Evolutionary conservation across 92 coral and sea anemone genomes (phyloP).

Genomic region (Epizoanthus rinbou): DNA sequence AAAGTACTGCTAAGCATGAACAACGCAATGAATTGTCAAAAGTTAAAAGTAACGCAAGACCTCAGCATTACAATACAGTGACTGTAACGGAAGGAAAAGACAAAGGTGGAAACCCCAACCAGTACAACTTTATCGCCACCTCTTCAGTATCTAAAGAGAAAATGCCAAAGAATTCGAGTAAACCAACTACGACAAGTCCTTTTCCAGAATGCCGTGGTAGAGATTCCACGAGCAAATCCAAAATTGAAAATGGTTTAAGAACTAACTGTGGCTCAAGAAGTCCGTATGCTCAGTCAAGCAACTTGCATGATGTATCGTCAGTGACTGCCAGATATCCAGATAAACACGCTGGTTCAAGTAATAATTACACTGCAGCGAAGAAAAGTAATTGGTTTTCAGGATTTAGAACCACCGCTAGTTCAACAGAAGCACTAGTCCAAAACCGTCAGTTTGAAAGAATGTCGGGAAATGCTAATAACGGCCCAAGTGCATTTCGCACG

Average conservation of each 20-base stretch:
- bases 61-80: not conserved
- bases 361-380: not conserved
- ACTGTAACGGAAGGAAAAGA: not conserved
- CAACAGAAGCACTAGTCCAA: not conserved
- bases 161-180: not conserved
- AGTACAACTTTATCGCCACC: not conserved
- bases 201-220: not conserved
- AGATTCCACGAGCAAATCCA: not conserved
- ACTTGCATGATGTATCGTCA: constrained; percentile 2
- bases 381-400: not conserved
- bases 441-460: not conserved
- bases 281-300: not conserved
- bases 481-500: not conserved
- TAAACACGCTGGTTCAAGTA: not conserved
- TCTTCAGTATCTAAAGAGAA: not conserved
- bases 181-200: not conserved
- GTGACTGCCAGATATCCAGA: constrained; percentile 1
- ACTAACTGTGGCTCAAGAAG: not conserved
- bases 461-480: not conserved
- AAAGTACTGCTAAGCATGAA: not conserved
- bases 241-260: not conserved
- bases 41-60: not conserved
- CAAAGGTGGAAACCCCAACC: not conserved
- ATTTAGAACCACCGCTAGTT: constrained; percentile 13
- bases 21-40: not conserved